Evolutionary conservation across 2,888 invertebrate genomes (phyloP), one percentile per base, ranked within the genome.

Genomic region (Eilema griseolum): DNA sequence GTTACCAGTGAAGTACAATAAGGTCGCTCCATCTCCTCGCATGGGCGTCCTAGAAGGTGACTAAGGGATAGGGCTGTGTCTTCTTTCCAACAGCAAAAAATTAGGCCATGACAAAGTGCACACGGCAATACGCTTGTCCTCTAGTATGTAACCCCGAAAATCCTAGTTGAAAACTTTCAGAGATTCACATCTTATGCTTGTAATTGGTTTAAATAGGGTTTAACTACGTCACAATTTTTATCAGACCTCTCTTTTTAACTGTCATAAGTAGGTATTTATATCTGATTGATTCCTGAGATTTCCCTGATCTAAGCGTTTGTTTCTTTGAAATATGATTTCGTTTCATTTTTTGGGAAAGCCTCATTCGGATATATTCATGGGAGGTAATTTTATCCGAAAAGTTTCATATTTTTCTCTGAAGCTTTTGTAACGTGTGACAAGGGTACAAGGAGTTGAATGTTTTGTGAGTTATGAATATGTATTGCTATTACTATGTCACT

Each of bases 391-490:
- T 62, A 70, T 67, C 62, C 60, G 33, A 66, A 60, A 68, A 59
- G 67, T 69, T 64, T 72, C 69, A 72, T 76, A 69, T 72, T 72
- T 79, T 74, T 72, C 37, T 72, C 72, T 65, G 64, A 66, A 74
- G 68, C 71, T 73, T 82, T 76, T 78, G 78, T 79, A 62, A 20
- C 66, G 12, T 67, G 57, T 82, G 82, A 81, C 69, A 73, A 75
- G 83, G 81, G 82, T 81, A 52, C 65, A 60, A 66, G 61, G 71
- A 63, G 61, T 62, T 72, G 66, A 75, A 72, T 79, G 62, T 76
- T 71, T 75, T 64, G 65, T 59, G 61, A 72, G 69, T 71, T 74
- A 78, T 78, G 77, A 80, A 79, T 80, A 76, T 74, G 75, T 74
- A 75, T 78, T 72, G 26, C 66, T 66, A 31, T 37, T 63, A 73